Evolutionary conservation across 2,888 invertebrate genomes (phyloP).

Genomic region (Trissolcus brochymenae): DNA sequence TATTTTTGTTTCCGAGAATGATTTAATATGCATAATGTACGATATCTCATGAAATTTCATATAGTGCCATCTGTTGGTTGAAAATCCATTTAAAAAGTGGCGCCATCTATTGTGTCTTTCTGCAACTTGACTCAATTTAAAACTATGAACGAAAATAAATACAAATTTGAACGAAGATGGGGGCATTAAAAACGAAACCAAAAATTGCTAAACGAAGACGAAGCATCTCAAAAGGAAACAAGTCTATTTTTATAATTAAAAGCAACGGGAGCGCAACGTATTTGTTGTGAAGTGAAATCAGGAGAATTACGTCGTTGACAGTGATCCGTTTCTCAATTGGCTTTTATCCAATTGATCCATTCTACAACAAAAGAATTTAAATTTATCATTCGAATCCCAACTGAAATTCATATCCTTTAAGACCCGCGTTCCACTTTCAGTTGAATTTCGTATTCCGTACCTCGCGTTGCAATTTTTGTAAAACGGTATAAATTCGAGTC

Average conservation of each 20-base stretch:
- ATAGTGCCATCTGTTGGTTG: no score
- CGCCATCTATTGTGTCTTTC: no score
- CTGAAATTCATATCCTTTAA: conserved; percentile 42
- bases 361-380: conserved; percentile 43
- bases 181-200: not conserved
- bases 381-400: conserved; percentile 39
- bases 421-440: conserved; percentile 35
- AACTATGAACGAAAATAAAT: not conserved
- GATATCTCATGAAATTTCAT: no score
- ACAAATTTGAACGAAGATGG: not conserved
- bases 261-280: conserved; percentile 18
- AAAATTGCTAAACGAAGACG: not conserved
- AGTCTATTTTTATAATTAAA: conserved; percentile 41
- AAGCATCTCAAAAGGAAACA: conserved; percentile 7
- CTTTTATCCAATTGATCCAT: conserved; percentile 55
- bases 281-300: conserved; percentile 48
- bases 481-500: conserved; percentile 31
- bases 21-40: no score
- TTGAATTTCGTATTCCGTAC: conserved; percentile 23
- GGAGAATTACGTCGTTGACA: conserved; percentile 42
- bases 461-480: conserved; percentile 29
- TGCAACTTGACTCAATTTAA: no score
- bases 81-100: no score
- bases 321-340: conserved; percentile 46
- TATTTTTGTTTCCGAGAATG: no score